Base-by-base conservation (phyloP, 2,888 invertebrate species). In the Campoletis raptor region DNA sequence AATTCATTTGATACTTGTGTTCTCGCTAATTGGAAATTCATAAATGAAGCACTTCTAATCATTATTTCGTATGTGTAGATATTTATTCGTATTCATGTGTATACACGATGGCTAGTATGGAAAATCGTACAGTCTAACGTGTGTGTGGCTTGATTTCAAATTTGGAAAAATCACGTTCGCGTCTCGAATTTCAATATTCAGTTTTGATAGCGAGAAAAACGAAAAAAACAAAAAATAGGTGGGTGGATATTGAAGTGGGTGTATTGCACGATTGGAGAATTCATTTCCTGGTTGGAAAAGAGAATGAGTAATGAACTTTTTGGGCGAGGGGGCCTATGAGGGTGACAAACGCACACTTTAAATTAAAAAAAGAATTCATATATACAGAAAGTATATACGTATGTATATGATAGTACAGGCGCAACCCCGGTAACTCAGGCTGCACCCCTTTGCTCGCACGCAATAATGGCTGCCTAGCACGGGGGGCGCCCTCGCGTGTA, bases 391-490 rank as follows among this genome's bases (percentile, higher is more conserved):
- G 12, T 9, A 66, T 52, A 21, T 73, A 24, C 18, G 24, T 54
- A 30, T 61, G 40, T 42, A 18, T 30, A 52, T 54, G 70, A 73
- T 66, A 30, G 40, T 73, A 74, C 72, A 73, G 73, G 72, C 84
- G 77, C 88, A 84, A 84, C 85, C 89, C 87, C 89, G 89, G 88
- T 88, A 88, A 87, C 84, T 85, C 77, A 37, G 89, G 88, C 90
- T 92, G 90, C 93, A 93, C 93, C 93, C 61, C 93, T 92, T 91
- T 87, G 89, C 90, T 89, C 88, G 90, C 93, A 90, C 91, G 92
- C 93, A 93, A 94, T 93, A 91, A 94, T 94, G 94, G 94, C 94
- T 92, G 93, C 92, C 93, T 92, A 91, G 90, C 90, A 89, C 90
- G 91, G 91, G 92, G 86, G 86, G 86, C 86, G 81, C 83, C 91